Conservation (phyloP, 1,140 invertebrate species). For the Hirudo medicinalis region DNA sequence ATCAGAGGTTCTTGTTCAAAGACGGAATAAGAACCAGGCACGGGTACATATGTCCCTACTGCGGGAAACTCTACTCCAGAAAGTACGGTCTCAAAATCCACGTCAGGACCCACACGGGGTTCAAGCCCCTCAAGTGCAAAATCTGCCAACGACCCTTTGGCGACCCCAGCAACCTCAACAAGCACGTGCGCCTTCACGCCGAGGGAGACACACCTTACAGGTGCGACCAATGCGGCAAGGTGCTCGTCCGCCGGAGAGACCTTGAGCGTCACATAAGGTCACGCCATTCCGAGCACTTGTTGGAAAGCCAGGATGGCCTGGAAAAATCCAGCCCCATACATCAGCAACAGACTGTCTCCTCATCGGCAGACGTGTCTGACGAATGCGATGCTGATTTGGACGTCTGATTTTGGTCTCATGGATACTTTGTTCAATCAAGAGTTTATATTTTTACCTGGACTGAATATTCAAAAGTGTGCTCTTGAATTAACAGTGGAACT, state of each 20-base stretch:
- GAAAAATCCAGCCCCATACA: too few species aligned
- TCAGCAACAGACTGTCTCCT: too few species aligned
- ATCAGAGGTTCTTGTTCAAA: neutral
- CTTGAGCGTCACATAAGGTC: constrained; percentile 59
- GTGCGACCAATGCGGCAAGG: constrained; percentile 61
- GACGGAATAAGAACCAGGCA: neutral
- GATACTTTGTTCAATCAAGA: too few species aligned
- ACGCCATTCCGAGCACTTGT: constrained; percentile 27
- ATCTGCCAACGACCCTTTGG: constrained; percentile 71
- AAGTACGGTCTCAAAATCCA: constrained; percentile 88
- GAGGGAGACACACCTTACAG: constrained; percentile 33
- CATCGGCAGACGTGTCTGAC: too few species aligned
- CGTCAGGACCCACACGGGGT: constrained; percentile 61
- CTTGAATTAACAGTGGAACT: too few species aligned
- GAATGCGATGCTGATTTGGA: too few species aligned
- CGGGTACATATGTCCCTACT: constrained; percentile 56
- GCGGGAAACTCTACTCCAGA: constrained; percentile 74
- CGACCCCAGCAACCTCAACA: constrained; percentile 87
- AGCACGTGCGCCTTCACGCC: constrained; percentile 72
- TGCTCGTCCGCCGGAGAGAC: constrained; percentile 65
- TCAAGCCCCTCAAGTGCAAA: constrained; percentile 74
- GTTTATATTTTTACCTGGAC: too few species aligned
- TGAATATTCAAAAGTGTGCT: too few species aligned
- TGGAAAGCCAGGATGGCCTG: too few species aligned
- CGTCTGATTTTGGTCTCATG: too few species aligned